Conservation (phyloP, 2,888 invertebrate genomes). For the Melanophora roralis region DNA sequence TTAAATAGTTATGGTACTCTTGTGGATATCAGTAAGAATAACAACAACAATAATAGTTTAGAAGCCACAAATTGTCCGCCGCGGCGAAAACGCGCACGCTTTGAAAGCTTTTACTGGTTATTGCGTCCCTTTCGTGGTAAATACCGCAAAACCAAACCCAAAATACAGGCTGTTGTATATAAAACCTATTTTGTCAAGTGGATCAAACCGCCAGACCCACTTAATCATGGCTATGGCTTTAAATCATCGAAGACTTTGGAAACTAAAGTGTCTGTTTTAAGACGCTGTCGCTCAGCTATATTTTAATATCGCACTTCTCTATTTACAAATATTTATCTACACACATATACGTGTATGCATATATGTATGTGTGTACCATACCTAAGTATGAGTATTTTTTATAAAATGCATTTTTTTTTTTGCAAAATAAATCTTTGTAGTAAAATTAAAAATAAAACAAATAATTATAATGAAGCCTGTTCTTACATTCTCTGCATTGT, state of each 20-base stretch:
- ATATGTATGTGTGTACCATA: too few relatives aligned
- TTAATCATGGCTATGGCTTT: conserved; percentile 65
- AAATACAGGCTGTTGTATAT: conserved; percentile 71
- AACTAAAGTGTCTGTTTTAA: conserved; percentile 57
- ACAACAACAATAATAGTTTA: background rate
- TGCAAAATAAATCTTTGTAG: conserved; percentile 20
- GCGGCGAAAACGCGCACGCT: conserved; percentile 31
- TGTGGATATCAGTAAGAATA: conserved; percentile 30
- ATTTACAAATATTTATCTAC: background rate
- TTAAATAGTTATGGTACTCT: conserved; percentile 62
- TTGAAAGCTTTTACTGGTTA: conserved; percentile 68
- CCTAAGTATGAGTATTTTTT: background rate
- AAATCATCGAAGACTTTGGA: conserved; percentile 58
- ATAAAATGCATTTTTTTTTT: too few relatives aligned
- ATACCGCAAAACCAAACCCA: conserved; percentile 49
- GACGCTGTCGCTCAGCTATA: conserved; percentile 71
- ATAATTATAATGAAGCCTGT: too few relatives aligned
- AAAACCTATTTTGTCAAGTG: conserved; percentile 74
- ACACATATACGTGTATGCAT: too few relatives aligned
- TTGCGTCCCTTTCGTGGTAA: conserved; percentile 67
- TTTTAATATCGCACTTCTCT: conserved; percentile 63
- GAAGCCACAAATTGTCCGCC: background rate
- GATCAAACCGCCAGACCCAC: conserved; percentile 71
- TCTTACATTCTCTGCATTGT: conserved; percentile 4
- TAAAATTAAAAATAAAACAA: too few relatives aligned